Percentiles rank a stretch among this genome's conserved stretches.
Conservation (phyloP, 2,797 vertebrate genomes). For the Mergus octosetaceus region DNA sequence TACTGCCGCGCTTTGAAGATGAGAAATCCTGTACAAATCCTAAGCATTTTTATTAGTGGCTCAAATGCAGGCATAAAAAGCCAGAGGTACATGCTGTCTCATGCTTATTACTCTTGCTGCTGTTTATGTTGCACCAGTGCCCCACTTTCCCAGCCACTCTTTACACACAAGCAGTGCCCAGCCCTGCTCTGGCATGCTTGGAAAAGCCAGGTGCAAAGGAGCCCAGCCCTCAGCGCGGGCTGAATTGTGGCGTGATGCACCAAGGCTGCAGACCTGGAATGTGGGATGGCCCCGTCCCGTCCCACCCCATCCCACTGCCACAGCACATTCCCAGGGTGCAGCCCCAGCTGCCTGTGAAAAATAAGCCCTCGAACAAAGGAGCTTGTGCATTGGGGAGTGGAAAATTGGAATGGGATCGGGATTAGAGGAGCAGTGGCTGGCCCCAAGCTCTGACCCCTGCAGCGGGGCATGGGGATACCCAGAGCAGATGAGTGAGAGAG, state of each 20-base stretch:
- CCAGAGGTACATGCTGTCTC: fast-evolving
- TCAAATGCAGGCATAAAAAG: neutral
- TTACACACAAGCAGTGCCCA: fast-evolving
- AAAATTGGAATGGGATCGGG: neutral
- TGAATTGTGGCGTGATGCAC: neutral
- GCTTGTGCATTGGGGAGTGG: neutral
- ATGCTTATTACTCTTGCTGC: neutral
- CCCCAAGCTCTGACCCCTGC: neutral
- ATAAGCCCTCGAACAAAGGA: no score
- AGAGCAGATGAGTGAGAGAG: no score
- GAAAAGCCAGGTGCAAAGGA: neutral
- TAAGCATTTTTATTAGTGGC: neutral
- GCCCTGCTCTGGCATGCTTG: no score
- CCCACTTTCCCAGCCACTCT: neutral
- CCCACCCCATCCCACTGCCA: no score
- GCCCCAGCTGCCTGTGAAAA: no score
- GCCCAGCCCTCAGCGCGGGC: fast-evolving
- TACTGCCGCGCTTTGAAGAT: neutral
- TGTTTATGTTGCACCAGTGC: fast-evolving
- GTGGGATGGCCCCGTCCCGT: neutral
- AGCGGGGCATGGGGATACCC: neutral
- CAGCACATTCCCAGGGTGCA: neutral
- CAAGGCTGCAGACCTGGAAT: neutral
- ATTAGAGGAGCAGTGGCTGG: neutral
- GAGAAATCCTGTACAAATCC: neutral